Base-by-base conservation (phyloP, 2,797 vertebrate genomes). In the Argyrosomus regius region DNA sequence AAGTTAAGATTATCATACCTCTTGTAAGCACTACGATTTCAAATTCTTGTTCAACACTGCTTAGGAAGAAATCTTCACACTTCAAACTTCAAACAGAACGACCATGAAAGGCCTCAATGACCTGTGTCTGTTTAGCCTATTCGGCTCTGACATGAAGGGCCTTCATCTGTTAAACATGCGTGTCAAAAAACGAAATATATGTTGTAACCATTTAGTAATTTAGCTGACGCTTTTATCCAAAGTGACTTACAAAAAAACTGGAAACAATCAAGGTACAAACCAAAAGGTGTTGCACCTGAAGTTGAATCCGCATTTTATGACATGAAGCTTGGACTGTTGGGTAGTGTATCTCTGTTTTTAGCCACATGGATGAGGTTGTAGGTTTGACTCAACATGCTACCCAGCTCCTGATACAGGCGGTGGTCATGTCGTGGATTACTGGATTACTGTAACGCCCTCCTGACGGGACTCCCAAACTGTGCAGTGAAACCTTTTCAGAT, bases 1-100 rank as follows among this genome's bases (percentile, higher is more conserved):
- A 83, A 74, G 76, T 77, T 72, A 70, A 75, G 65, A 82, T 80
- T 61, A 54, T 56, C 67, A 28, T 56, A 43, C 12, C 48, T 63
- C 39, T 60, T 65, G 73, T 78, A 77, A 78, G 78, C 64, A 72
- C 14, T 1, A 6, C 41, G 28, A 70, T 80, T 66, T 75, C 1
- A 52, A 57, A 53, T 31, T 74, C 46, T 12, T 69, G 22, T 64
- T 80, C 45, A 41, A 12, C 12, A 17, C 35, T 17, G 56, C 60
- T 62, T n/a, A 14, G 35, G 60, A 49, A 70, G 61, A 24, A 35
- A 67, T 48, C 10, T 26, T 43, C n/a, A 46, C 49, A 24, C 48
- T 28, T 77, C 26, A 79, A 77, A 43, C 50, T 71, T 76, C 43
- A 69, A 83, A 77, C 53, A 75, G 52, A 78, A 65, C 48, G 65